A percentile compares a stretch with the other conserved stretches of the same genome.
Conservation (phyloP, 2,797 vertebrate genomes). For the Acomys russatus region DNA sequence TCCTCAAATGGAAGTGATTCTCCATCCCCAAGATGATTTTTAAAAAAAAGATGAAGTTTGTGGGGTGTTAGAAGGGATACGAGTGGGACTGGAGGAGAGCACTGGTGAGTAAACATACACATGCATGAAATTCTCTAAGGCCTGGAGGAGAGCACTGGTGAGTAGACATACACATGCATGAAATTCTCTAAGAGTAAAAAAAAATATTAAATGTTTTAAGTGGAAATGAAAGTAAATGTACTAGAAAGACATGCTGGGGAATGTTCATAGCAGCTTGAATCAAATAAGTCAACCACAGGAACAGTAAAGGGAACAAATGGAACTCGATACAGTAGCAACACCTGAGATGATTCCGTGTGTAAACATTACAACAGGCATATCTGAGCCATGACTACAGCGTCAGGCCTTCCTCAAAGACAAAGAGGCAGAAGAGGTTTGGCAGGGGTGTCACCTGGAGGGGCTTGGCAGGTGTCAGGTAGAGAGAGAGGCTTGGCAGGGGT, state of each 20-base stretch:
- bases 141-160: neutral
- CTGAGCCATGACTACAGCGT: neutral
- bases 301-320: neutral
- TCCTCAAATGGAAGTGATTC: neutral
- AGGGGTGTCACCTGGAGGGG: neutral
- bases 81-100: neutral
- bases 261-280: constrained; percentile 2
- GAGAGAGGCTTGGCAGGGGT: no score
- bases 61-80: neutral
- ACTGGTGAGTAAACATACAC: neutral
- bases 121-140: neutral
- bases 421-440: no score
- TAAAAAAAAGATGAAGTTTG: neutral
- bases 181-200: neutral
- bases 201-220: neutral
- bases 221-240: neutral
- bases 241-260: neutral
- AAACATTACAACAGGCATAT: neutral
- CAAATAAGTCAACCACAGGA: neutral
- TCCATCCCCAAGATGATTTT: neutral
- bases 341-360: neutral
- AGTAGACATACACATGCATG: neutral
- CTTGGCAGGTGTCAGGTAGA: no score
- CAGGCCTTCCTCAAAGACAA: neutral
- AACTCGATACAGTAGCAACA: neutral